Evolutionary conservation across 53 echinoderm and acorn worm genomes (phyloP).

Genomic region (Pentamera pediparva): DNA sequence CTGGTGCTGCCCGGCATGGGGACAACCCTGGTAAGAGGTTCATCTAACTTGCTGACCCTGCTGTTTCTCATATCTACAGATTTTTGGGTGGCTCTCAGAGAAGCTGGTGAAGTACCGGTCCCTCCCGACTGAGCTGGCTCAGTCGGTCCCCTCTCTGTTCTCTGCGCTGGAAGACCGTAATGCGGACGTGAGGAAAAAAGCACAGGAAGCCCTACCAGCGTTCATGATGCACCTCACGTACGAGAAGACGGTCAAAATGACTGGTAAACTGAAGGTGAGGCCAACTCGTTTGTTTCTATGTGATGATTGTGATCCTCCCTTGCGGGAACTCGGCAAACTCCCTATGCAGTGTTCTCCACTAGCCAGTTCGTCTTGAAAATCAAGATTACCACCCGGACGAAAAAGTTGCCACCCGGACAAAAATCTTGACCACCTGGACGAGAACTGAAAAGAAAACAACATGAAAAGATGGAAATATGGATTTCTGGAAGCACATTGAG

Average conservation of each 20-base stretch:
- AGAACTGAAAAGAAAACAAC: too few species aligned
- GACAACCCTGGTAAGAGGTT: too few species aligned
- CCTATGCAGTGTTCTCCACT: too few species aligned
- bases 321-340: too few species aligned
- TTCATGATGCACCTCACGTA: conserved; percentile 96
- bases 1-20: too few species aligned
- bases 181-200: conserved; percentile 87
- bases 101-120: conserved; percentile 71
- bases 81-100: conserved; percentile 78
- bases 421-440: too few species aligned
- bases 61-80: conserved; percentile 27
- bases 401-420: too few species aligned
- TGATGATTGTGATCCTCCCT: background rate
- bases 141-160: conserved; percentile 56
- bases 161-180: conserved; percentile 75
- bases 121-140: conserved; percentile 61
- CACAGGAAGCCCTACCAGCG: conserved; percentile 68
- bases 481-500: too few species aligned
- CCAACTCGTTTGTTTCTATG: background rate
- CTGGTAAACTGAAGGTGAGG: conserved; percentile 83
- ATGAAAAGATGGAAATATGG: too few species aligned
- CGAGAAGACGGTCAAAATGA: conserved; percentile 89
- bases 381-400: too few species aligned
- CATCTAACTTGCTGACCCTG: too few species aligned
- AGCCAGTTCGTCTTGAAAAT: too few species aligned